Evolutionary conservation across 2,797 vertebrate genomes (phyloP).

Genomic region (Phaenicophaeus curvirostris): DNA sequence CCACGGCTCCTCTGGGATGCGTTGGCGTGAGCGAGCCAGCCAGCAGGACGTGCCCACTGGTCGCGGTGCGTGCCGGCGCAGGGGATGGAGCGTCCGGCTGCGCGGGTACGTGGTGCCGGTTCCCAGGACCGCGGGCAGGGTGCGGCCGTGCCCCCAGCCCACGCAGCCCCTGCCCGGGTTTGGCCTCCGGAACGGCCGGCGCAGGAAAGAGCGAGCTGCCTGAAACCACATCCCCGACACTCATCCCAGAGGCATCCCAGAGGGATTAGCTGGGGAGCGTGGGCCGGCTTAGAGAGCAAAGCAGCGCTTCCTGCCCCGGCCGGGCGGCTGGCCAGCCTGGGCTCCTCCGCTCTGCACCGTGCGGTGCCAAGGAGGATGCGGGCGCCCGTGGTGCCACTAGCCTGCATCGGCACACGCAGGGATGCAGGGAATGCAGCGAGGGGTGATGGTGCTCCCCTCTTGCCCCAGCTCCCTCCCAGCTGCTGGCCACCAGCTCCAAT

Average conservation of each 20-base stretch:
- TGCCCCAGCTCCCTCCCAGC: not conserved
- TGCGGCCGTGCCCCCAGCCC: slow-evolving; percentile 41
- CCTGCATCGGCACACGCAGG: not conserved
- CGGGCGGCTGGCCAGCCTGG: slow-evolving; percentile 43
- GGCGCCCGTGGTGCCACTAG: not conserved
- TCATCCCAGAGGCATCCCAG: slow-evolving; percentile 76
- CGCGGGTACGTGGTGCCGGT: not conserved
- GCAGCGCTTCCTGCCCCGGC: slow-evolving; percentile 79
- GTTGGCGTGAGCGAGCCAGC: not conserved
- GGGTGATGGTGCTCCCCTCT: not conserved
- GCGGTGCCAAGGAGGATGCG: too few relatives aligned
- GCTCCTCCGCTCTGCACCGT: not conserved
- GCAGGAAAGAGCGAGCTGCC: slow-evolving; percentile 37
- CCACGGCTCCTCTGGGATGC: not conserved
- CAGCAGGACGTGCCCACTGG: accelerated
- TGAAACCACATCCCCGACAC: slow-evolving; percentile 71
- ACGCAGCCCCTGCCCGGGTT: not conserved
- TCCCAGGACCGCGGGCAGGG: slow-evolving; percentile 49
- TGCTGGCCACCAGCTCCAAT: not conserved
- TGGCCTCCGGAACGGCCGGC: not conserved
- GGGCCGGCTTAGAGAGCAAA: slow-evolving; percentile 75
- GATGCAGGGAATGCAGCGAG: accelerated
- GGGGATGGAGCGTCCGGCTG: not conserved
- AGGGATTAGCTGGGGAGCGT: slow-evolving; percentile 78
- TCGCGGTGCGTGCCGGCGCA: not conserved